Conservation (phyloP, 1,140 invertebrate genomes). For the Hyphantria cunea region DNA sequence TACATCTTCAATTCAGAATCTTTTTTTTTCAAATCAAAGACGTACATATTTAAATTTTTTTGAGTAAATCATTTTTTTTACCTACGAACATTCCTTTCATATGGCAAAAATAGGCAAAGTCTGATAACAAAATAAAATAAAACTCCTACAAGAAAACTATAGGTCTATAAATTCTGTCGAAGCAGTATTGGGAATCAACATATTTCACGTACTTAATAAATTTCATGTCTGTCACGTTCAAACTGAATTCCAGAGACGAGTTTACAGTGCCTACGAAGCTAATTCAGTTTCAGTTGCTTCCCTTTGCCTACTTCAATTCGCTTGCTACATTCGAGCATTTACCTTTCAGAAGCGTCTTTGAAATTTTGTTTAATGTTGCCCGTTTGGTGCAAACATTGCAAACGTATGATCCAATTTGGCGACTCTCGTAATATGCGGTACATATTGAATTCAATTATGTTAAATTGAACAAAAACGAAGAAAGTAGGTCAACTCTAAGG, state of each 20-base stretch:
- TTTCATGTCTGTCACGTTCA: conserved; percentile 46
- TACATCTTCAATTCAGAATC: too few species aligned
- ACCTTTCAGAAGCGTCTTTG: conserved; percentile 14
- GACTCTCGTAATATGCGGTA: not conserved
- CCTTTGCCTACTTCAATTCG: conserved; percentile 39
- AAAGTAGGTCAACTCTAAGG: not conserved
- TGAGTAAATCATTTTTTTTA: too few species aligned
- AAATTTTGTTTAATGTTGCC: conserved; percentile 23
- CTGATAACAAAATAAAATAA: conserved; percentile 2
- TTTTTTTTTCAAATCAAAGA: too few species aligned
- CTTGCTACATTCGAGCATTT: not conserved
- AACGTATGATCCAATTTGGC: conserved; percentile 10
- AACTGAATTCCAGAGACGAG: conserved; percentile 41
- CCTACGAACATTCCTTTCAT: too few species aligned
- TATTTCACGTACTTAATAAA: conserved; percentile 34
- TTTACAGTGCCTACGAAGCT: conserved; percentile 31
- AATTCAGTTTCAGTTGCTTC: conserved; percentile 45
- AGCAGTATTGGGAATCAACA: conserved; percentile 32
- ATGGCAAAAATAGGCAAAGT: too few species aligned
- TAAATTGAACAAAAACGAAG: not conserved
- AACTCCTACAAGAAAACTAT: conserved; percentile 4
- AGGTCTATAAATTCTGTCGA: conserved; percentile 7
- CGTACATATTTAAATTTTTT: too few species aligned
- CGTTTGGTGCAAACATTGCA: conserved; percentile 2
- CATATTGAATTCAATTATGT: not conserved